Base-by-base conservation (phyloP, 2,113 vertebrate genomes). In the Corythoichthys intestinalis region DNA sequence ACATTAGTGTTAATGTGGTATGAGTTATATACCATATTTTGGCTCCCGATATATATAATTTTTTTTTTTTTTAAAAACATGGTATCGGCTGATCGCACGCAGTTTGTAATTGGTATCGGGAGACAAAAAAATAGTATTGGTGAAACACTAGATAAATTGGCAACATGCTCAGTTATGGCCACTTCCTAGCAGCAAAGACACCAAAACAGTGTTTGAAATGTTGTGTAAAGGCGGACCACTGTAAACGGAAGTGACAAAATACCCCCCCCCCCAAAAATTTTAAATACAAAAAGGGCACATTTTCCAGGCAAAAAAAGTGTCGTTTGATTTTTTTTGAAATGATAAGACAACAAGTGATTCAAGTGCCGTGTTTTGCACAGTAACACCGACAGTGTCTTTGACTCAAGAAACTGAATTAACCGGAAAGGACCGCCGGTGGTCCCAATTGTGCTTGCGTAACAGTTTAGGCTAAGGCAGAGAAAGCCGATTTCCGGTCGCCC, bases 381-480 rank as follows among this genome's bases (percentile, higher is more conserved):
- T 69, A 66, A 77, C 57, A 34, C 34, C 48, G 14, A 77, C 71
- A 79, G 79, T 71, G 78, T 83, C 73, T 81, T 73, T 79, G 74
- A 84, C 75, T 74, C 48, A 59, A 63, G 44, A 20, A 77, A 52
- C 65, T 73, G 46, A 70, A 63, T 72, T 35, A 71, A 59, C n/a
- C 70, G 44, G 69, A 67, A 58, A 76, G 76, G 85, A 86, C 74
- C 73, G 78, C 49, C 63, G 61, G 66, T 76, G 71, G 81, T 82
- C 83, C 87, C 70, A 72, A 69, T 89, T 91, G 91, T 92, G 89
- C 90, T 91, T 90, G 83, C 53, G 79, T 80, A 81, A 80, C 74
- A 84, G 82, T 81, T 73, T 78, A 72, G 78, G 61, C n/a, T 92
- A 90, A 91, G 91, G 90, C 89, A 92, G 74, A 91, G 75, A 86